These are phyloP conservation scores for Microchrysa polita DNA, from an alignment of 2,888 invertebrate genomes.

Conservation along the genomic window DNA sequence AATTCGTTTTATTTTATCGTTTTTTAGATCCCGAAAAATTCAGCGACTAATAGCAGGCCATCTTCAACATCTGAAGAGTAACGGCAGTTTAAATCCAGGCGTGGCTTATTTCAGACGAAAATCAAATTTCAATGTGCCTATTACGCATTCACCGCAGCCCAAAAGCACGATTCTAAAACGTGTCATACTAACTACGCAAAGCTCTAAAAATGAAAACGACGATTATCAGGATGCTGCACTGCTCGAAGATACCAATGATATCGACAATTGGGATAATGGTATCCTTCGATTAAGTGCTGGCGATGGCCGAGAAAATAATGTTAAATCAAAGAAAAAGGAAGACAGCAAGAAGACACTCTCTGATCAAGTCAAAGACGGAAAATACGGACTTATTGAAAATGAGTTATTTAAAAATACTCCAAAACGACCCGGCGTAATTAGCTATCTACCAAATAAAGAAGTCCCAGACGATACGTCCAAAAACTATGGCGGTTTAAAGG, in stretches of 20 bases:
- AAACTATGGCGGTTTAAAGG: constrained; percentile 82
- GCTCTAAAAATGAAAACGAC: constrained; percentile 44
- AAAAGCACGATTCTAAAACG: constrained; percentile 27
- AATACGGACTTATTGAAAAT: constrained; percentile 87
- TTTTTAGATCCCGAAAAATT: constrained; percentile 68
- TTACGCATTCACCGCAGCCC: constrained; percentile 46
- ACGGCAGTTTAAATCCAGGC: constrained; percentile 53
- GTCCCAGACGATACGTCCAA: constrained; percentile 82
- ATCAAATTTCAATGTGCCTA: constrained; percentile 52
- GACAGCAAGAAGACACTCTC: constrained; percentile 85
- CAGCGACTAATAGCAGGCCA: constrained; percentile 77
- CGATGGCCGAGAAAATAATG: constrained; percentile 69
- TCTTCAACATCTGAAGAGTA: constrained; percentile 61
- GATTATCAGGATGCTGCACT: constrained; percentile 58
- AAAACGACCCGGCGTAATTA: constrained; percentile 82
- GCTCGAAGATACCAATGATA: constrained; percentile 61
- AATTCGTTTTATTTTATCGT: constrained; percentile 40
- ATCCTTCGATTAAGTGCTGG: constrained; percentile 77
- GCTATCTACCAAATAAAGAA: constrained; percentile 83
- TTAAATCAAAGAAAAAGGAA: constrained; percentile 65
- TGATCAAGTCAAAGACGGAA: constrained; percentile 91
- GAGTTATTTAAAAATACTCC: constrained; percentile 79
- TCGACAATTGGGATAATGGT: constrained; percentile 71
- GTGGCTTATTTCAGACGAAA: constrained; percentile 53
- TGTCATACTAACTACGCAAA: background rate